Percentiles rank a stretch among this genome's conserved stretches.
Evolutionary conservation across 2,113 vertebrate species (phyloP).

Genomic region (Archilochus colubris): DNA sequence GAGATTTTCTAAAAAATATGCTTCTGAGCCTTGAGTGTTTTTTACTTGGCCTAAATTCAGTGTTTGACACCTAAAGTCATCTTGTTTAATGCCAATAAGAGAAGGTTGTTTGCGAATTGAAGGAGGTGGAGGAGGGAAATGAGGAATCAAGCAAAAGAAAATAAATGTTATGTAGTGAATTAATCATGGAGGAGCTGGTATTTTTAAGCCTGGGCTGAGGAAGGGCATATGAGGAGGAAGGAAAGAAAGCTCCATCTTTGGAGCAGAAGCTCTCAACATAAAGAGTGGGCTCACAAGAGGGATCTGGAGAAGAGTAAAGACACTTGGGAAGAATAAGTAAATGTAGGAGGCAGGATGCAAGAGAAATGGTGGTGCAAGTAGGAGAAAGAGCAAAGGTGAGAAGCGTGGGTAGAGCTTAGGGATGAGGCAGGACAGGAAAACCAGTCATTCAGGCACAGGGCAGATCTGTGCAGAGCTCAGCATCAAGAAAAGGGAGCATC

Average conservation of each 20-base stretch:
- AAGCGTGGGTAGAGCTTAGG: conserved; percentile 1
- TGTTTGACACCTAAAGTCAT: not conserved
- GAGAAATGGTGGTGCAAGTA: not conserved
- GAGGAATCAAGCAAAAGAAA: not conserved
- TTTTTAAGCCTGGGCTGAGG: not conserved
- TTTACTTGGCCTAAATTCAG: not conserved
- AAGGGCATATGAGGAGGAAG: conserved; percentile 46
- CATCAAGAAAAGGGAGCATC: not conserved
- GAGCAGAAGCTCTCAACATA: conserved; percentile 2
- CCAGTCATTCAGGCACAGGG: not conserved
- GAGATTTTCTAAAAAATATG: not conserved
- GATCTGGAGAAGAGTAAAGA: conserved; percentile 3
- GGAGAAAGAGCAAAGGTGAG: conserved; percentile 13
- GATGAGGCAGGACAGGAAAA: not conserved
- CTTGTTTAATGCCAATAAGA: not conserved
- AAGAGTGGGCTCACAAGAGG: not conserved
- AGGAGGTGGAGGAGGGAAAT: conserved; percentile 14
- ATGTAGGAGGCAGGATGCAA: conserved; percentile 26
- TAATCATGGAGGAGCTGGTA: conserved; percentile 19
- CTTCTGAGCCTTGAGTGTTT: not conserved
- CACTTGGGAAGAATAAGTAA: not conserved
- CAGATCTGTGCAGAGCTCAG: not conserved
- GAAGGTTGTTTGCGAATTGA: conserved; percentile 16
- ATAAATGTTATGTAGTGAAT: not conserved
- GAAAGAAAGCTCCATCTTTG: conserved; percentile 10